Evolutionary conservation across 2,888 invertebrate genomes (phyloP).

Genomic region (Heliconius cydno): DNA sequence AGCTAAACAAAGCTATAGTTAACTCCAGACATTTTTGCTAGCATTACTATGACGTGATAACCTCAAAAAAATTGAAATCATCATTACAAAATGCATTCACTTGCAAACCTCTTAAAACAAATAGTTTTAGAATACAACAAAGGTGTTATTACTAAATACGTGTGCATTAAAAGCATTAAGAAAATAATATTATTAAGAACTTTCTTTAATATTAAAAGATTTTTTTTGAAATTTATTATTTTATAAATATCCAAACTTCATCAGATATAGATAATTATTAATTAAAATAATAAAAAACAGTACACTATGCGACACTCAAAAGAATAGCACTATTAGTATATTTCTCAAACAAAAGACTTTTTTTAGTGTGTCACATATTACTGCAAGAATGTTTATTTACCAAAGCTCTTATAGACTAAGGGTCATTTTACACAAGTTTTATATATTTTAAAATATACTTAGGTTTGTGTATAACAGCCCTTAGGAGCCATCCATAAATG

Average conservation of each 20-base stretch:
- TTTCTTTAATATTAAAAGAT: not conserved
- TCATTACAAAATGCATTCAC: constrained; percentile 7
- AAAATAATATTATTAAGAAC: constrained; percentile 15
- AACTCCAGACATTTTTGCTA: constrained; percentile 57
- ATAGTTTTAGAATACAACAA: constrained; percentile 3
- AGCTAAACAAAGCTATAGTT: constrained; percentile 59
- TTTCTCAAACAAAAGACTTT: not conserved
- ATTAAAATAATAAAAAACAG: not conserved
- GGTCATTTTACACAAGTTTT: not conserved
- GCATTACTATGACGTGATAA: constrained; percentile 56
- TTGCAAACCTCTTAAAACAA: constrained; percentile 1
- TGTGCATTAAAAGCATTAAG: constrained; percentile 12
- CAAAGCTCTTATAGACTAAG: constrained; percentile 14
- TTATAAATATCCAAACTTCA: constrained; percentile 1
- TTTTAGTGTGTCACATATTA: not conserved
- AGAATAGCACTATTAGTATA: not conserved
- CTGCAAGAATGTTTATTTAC: constrained; percentile 19
- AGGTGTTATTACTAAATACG: not conserved
- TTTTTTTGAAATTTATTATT: not conserved
- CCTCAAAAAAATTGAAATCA: constrained; percentile 12
- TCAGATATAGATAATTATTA: not conserved
- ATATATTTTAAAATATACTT: not conserved
- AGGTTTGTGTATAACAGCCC: not conserved
- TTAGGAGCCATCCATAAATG: not conserved
- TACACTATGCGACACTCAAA: not conserved